Percentiles rank a stretch among this genome's conserved stretches.
Evolutionary conservation across 1,140 invertebrate species (phyloP).

Genomic region (Callitettix versicolor): DNA sequence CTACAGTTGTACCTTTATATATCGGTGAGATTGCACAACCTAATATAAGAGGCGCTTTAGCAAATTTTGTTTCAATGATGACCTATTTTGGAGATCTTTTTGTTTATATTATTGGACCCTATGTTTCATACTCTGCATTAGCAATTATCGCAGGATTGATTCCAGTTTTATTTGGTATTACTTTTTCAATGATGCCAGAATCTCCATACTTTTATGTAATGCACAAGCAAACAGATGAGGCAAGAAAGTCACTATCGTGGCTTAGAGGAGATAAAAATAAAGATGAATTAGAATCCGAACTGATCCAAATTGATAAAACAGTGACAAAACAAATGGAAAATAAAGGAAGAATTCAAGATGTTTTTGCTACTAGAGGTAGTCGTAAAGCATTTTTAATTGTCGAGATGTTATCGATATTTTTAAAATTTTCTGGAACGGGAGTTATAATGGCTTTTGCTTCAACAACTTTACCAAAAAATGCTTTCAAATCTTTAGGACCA

Average conservation of each 20-base stretch:
- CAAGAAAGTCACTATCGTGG: conserved; percentile 48
- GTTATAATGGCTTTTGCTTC: conserved; percentile 14
- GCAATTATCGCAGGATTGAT: conserved; percentile 49
- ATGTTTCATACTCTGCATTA: conserved; percentile 51
- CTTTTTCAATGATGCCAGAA: conserved; percentile 68
- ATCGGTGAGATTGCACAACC: conserved; percentile 54
- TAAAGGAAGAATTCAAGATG: conserved; percentile 5
- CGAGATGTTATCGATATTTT: conserved; percentile 10
- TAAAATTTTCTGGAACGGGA: conserved; percentile 17
- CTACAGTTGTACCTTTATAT: conserved; percentile 42
- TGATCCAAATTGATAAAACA: neutral
- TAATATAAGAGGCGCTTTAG: conserved; percentile 46
- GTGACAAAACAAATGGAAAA: conserved; percentile 7
- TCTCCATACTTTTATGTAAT: conserved; percentile 59
- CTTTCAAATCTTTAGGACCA: conserved; percentile 1
- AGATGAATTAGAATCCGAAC: conserved; percentile 3
- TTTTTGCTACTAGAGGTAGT: conserved; percentile 10
- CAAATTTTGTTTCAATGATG: conserved; percentile 55
- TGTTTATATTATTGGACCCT: conserved; percentile 56
- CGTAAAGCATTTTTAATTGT: conserved; percentile 15
- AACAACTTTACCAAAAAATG: conserved; percentile 13
- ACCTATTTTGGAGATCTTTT: conserved; percentile 64
- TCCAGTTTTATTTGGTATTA: conserved; percentile 48
- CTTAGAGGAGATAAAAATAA: conserved; percentile 40
- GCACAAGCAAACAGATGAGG: conserved; percentile 46